Conservation (phyloP, 2,797 vertebrate species). For the Alauda arvensis region DNA sequence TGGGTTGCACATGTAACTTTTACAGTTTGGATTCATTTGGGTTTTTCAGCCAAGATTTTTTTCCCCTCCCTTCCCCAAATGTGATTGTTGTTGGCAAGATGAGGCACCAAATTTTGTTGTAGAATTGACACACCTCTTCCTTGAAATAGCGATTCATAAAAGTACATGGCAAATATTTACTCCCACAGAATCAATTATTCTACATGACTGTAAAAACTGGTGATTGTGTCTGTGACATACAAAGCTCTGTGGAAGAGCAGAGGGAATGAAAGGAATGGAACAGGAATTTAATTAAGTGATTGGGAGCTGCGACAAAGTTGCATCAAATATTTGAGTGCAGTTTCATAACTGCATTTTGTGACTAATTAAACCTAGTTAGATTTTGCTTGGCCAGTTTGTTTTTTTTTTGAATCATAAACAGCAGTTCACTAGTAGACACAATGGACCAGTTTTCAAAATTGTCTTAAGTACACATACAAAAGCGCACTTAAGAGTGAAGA, state of each 20-base stretch:
- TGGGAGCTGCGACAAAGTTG: background rate
- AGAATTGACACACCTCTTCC: background rate
- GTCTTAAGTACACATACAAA: background rate
- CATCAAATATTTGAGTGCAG: background rate
- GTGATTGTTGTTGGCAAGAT: background rate
- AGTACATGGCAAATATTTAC: background rate
- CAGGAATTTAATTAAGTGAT: background rate
- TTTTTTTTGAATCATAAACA: constrained; percentile 19
- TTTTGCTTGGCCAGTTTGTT: background rate
- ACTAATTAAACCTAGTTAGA: constrained; percentile 2
- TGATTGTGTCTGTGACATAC: background rate
- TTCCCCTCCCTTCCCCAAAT: background rate
- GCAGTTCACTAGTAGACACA: background rate
- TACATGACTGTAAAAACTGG: background rate
- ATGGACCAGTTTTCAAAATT: constrained; percentile 15
- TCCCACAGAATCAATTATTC: background rate
- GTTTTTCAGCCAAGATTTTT: background rate
- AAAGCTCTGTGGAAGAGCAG: background rate
- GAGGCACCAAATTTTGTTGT: background rate
- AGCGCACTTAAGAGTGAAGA: background rate
- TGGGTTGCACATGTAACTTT: background rate
- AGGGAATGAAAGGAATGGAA: background rate
- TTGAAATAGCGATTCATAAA: background rate
- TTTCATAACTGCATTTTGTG: constrained; percentile 26
- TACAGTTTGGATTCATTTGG: background rate